These are phyloP conservation scores for Heterodera schachtii DNA, from an alignment of 1,140 invertebrate species.

Conservation along the genomic window DNA sequence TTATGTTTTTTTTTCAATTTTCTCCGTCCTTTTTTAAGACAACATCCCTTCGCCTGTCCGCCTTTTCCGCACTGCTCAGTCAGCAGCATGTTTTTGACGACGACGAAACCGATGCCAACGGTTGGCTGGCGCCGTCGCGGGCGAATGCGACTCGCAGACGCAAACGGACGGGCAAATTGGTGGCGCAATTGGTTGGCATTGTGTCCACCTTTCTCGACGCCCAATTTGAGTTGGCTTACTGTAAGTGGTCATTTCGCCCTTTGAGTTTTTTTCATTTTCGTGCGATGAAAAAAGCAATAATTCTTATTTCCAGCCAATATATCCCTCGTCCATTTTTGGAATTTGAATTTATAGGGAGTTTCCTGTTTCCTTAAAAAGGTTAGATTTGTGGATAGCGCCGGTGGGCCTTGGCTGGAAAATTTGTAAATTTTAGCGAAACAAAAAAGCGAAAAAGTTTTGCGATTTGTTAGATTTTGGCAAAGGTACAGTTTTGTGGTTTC, in stretches of 20 bases:
- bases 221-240: not conserved
- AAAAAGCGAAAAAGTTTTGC: no score
- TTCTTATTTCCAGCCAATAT: no score
- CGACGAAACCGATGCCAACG: not conserved
- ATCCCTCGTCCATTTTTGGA: no score
- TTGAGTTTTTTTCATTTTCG: not conserved
- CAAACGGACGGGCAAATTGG: not conserved
- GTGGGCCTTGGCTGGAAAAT: no score
- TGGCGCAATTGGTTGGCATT: not conserved
- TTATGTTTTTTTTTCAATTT: no score
- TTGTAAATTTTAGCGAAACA: no score
- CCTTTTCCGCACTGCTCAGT: not conserved
- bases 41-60: not conserved
- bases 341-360: no score
- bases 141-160: not conserved
- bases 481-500: no score
- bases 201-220: not conserved
- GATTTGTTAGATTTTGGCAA: no score
- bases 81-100: not conserved
- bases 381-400: no score
- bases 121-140: not conserved
- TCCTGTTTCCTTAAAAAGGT: no score
- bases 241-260: not conserved
- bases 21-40: not conserved
- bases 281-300: no score